Evolutionary conservation across 2,797 vertebrate species (phyloP), one percentile per base, ranked within the genome.

Genomic region (Microhierax caerulescens): DNA sequence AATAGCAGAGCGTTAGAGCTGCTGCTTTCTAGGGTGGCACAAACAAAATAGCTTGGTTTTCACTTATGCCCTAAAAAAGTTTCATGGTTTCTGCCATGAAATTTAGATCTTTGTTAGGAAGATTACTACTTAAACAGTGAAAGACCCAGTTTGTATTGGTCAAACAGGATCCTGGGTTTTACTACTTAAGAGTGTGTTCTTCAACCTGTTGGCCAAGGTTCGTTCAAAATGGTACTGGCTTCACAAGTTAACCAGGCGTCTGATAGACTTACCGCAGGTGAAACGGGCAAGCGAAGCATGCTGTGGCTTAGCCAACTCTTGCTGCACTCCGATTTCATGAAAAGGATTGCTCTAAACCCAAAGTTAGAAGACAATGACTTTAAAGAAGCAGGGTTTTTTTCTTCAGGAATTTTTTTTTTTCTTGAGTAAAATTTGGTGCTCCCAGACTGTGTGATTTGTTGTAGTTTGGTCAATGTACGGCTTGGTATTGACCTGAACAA

Each of bases 121-220:
- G 23, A 19, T 12, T 41, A 3, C 41, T 72, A 56, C 2, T 9
- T 61, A 57, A 72, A 41, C 3, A 11, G 19, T 2, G 4, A 36
- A 76, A 70, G 9, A 15, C 7, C 54, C 4, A 1, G 8, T 56
- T 61, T 77, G 12, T 34, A 2, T 48, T 57, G 59, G 4, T 72
- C 27, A 37, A 67, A 43, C 20, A 57, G 10, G 7, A 74, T 68
- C 10, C 19, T 64, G 18, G 15, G 1, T 11, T 69, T 61, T n/a
- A 45, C 12, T 51, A 9, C 25, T 39, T 39, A 13, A 15, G 0
- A 18, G 13, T 0, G 0, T 24, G 11, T 32, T 72, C 30, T 23
- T 60, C 36, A 63, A 41, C 28, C 7, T 54, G 5, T 65, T 65
- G 56, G 45, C 6, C 11, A 59, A 28, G 15, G 4, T 43, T 39